phyloP scores from a whole-genome alignment of 2,888 invertebrate genomes.

The Portevinia maculata region DNA sequence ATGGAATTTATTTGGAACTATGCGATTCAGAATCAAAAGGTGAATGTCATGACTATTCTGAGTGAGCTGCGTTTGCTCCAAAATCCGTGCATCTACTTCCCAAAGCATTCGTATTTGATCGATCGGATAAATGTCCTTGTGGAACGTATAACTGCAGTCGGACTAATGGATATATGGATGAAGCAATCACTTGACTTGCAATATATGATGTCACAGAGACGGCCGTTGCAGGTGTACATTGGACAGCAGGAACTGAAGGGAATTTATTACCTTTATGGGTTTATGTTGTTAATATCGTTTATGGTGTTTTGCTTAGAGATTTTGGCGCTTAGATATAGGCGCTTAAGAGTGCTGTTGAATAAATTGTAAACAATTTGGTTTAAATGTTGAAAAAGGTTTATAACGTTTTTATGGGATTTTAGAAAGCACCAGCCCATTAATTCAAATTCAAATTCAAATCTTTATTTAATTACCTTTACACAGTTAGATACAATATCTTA shows the following conservation, averaged over 20 bases:
- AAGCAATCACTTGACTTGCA: constrained; percentile 25
- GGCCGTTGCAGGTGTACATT: not conserved
- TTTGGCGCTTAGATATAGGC: constrained; percentile 6
- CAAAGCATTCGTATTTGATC: constrained; percentile 77
- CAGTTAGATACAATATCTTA: too few species aligned
- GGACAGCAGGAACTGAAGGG: constrained; percentile 26
- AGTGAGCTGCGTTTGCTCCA: constrained; percentile 21
- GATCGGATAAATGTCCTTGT: constrained; percentile 76
- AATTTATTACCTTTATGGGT: constrained; percentile 32
- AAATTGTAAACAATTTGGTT: not conserved
- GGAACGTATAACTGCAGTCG: constrained; percentile 75
- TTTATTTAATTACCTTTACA: too few species aligned
- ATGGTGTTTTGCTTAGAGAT: constrained; percentile 51
- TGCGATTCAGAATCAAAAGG: constrained; percentile 27
- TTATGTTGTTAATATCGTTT: constrained; percentile 18
- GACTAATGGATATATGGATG: constrained; percentile 76
- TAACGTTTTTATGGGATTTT: too few species aligned
- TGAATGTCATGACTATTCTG: constrained; percentile 18
- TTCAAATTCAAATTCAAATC: too few species aligned
- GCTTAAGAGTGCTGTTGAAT: not conserved
- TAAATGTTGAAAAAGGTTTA: too few species aligned
- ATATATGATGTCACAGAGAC: not conserved
- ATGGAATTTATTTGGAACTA: constrained; percentile 70
- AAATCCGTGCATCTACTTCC: constrained; percentile 74
- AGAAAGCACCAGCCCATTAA: too few species aligned